Conservation (phyloP, 2,113 vertebrate species). For the Pithys albifrons region DNA sequence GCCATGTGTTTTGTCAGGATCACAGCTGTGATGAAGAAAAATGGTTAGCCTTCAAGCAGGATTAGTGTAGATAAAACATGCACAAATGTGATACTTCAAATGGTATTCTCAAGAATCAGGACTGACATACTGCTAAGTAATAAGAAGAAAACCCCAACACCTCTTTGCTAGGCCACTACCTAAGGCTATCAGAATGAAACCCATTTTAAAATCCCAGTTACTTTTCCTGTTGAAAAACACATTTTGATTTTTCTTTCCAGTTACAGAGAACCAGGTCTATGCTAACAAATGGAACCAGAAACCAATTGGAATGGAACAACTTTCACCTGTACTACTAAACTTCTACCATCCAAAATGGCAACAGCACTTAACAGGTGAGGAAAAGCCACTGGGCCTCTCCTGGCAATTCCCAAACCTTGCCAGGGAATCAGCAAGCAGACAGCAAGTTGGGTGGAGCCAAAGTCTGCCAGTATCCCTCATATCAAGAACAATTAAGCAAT, state of each 20-base stretch:
- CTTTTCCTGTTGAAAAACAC: neutral
- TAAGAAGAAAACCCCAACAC: neutral
- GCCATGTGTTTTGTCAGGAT: neutral
- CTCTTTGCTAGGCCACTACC: neutral
- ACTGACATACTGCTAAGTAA: neutral
- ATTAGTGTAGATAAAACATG: neutral
- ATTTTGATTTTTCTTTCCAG: neutral
- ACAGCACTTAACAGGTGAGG: neutral
- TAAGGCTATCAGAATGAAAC: neutral
- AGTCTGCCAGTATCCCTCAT: neutral
- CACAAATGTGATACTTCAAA: neutral
- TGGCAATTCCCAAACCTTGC: neutral
- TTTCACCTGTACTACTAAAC: neutral
- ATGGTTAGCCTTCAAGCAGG: neutral
- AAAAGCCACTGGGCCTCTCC: neutral
- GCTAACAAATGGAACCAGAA: neutral
- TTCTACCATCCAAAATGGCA: neutral
- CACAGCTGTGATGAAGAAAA: neutral
- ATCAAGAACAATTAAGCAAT: neutral
- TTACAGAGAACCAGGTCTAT: neutral
- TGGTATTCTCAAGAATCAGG: neutral
- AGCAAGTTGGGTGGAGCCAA: neutral
- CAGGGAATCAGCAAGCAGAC: neutral
- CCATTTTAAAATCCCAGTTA: neutral
- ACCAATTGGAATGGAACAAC: neutral